phyloP scores from a whole-genome alignment of 2,797 vertebrate species.

The Halcyon badia region DNA sequence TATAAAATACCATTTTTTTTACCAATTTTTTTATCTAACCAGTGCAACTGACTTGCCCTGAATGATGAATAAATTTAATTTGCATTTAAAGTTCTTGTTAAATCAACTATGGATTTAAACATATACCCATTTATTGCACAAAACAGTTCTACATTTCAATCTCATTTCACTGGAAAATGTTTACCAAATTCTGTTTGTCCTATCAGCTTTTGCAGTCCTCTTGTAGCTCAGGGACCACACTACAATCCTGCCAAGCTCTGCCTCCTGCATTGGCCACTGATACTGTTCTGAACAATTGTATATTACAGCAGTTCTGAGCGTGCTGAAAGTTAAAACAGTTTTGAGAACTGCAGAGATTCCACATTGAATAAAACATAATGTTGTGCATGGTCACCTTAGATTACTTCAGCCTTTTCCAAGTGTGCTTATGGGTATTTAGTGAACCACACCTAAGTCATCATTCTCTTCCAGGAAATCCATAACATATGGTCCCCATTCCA shows the following conservation, averaged over 20 bases:
- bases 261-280: not conserved
- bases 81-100: not conserved
- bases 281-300: not conserved
- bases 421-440: not conserved
- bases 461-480: not conserved
- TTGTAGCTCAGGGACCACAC: not conserved
- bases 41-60: not conserved
- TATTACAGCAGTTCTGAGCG: not conserved
- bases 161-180: not conserved
- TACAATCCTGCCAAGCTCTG: not conserved
- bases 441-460: not conserved
- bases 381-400: accelerated
- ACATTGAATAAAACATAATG: not conserved
- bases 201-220: not conserved
- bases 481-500: not conserved
- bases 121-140: not conserved
- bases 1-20: not conserved
- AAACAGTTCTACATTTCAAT: not conserved
- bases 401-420: not conserved
- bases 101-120: not conserved
- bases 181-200: not conserved
- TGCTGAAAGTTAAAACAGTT: not conserved
- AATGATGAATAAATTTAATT: not conserved
- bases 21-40: not conserved
- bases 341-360: not conserved